These are phyloP conservation scores for Pipistrellus pipistrellus DNA, from an alignment of 2,797 vertebrate genomes.

Conservation along the genomic window DNA sequence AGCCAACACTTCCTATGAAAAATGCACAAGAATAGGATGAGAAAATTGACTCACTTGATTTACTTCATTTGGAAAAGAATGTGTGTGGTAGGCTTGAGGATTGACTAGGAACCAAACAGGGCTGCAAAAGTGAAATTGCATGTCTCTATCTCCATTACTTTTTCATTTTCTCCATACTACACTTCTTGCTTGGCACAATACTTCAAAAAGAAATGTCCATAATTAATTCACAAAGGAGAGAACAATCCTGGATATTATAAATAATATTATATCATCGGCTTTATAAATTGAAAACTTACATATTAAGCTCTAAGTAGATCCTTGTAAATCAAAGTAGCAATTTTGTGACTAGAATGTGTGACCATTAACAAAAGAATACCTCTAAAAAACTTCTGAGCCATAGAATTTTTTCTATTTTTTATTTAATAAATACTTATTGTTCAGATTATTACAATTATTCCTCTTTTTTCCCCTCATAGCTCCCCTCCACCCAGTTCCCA, in stretches of 20 bases:
- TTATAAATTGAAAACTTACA: slow-evolving; percentile 45
- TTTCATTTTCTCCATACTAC: slow-evolving; percentile 12
- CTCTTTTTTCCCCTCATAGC: no score
- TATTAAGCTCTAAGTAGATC: slow-evolving; percentile 47
- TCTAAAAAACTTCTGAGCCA: slow-evolving; percentile 48
- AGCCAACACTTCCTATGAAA: background rate
- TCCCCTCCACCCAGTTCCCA: no score
- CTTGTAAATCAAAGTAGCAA: slow-evolving; percentile 58
- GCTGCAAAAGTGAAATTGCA: slow-evolving; percentile 19
- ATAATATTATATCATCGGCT: slow-evolving; percentile 44
- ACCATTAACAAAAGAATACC: slow-evolving; percentile 49
- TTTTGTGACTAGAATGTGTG: slow-evolving; percentile 42
- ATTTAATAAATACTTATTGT: no score
- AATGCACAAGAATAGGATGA: slow-evolving; percentile 50
- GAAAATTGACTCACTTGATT: slow-evolving; percentile 25
- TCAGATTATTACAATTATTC: no score
- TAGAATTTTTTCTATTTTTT: background rate
- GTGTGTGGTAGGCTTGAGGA: background rate
- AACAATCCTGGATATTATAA: slow-evolving; percentile 33
- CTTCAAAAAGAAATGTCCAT: slow-evolving; percentile 29
- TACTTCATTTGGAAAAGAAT: slow-evolving; percentile 32
- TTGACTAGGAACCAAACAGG: background rate
- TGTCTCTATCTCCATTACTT: background rate
- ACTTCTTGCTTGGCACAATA: slow-evolving; percentile 26
- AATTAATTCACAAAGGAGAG: slow-evolving; percentile 63